Percentiles rank a stretch among this genome's conserved stretches.
Conservation (phyloP, 2,797 vertebrate species). For the Chanos chanos region DNA sequence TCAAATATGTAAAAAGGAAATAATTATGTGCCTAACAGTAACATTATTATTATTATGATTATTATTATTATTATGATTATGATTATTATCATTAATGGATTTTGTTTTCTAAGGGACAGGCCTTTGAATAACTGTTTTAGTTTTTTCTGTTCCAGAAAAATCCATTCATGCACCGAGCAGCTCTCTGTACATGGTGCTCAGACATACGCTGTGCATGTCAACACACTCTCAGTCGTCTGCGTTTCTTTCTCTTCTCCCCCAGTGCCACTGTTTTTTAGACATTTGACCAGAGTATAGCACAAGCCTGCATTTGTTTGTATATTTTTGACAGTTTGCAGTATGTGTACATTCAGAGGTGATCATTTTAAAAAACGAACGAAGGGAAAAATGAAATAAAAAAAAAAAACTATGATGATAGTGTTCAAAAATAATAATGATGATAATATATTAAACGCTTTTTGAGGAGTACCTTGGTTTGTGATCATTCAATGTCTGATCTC, state of each 20-base stretch:
- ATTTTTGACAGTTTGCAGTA: constrained; percentile 84
- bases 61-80: too few species aligned
- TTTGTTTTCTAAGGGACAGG: constrained; percentile 62
- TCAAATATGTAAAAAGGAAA: constrained; percentile 76
- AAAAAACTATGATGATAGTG: constrained; percentile 68
- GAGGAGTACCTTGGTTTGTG: not conserved
- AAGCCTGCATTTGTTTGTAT: constrained; percentile 83
- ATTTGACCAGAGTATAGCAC: constrained; percentile 82
- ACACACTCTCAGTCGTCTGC: constrained; percentile 70
- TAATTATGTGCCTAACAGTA: constrained; percentile 83
- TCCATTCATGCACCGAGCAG: constrained; percentile 64
- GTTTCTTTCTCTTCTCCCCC: constrained; percentile 52
- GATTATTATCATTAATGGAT: too few species aligned
- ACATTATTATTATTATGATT: too few species aligned
- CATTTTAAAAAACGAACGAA: constrained; percentile 78
- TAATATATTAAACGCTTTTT: constrained; percentile 75
- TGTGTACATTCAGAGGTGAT: constrained; percentile 81
- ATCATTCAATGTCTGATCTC: too few species aligned
- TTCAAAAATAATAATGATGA: constrained; percentile 71
- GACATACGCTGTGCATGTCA: constrained; percentile 78
- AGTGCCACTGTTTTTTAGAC: constrained; percentile 81
- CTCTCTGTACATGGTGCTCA: constrained; percentile 61
- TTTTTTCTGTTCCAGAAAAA: constrained; percentile 65
- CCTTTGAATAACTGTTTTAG: constrained; percentile 65
- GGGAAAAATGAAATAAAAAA: constrained; percentile 72